phyloP scores from a whole-genome alignment of 2,888 invertebrate species.

The Metalampra italica region DNA sequence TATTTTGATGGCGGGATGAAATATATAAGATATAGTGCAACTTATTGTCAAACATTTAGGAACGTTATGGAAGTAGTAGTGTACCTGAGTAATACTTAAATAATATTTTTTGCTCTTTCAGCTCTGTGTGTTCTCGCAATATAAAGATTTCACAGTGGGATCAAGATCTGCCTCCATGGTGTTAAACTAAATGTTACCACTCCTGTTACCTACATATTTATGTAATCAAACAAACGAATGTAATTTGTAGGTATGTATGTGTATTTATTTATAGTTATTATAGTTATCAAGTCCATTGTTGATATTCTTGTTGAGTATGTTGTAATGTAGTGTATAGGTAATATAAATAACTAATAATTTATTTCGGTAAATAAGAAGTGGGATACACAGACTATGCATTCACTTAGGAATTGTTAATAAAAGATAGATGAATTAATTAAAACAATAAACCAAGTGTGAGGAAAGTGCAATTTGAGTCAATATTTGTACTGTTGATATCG shows the following conservation, averaged over 20 bases:
- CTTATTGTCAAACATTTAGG: no score
- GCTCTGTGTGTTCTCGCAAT: constrained; percentile 95
- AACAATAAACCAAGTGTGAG: no score
- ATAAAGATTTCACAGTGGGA: constrained; percentile 94
- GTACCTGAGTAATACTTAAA: no score
- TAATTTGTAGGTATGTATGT: constrained; percentile 33
- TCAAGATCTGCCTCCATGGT: constrained; percentile 86
- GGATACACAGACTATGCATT: neutral
- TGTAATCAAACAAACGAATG: constrained; percentile 2
- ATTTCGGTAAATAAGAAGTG: constrained; percentile 5
- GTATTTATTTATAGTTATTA: constrained; percentile 61
- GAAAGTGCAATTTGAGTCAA: no score
- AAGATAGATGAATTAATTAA: neutral
- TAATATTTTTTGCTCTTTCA: constrained; percentile 62
- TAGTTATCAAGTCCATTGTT: constrained; percentile 74
- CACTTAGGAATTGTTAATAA: neutral
- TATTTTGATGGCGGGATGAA: no score
- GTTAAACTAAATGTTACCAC: constrained; percentile 61
- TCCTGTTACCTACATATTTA: constrained; percentile 22
- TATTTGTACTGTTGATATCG: no score
- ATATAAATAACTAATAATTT: constrained; percentile 11
- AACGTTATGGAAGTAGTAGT: no score
- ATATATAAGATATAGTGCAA: no score
- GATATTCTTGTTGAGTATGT: constrained; percentile 77
- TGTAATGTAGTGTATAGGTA: constrained; percentile 59